Evolutionary conservation across 2,888 invertebrate genomes (phyloP), one percentile per base, ranked within the genome.

Genomic region (Fragum sueziense): DNA sequence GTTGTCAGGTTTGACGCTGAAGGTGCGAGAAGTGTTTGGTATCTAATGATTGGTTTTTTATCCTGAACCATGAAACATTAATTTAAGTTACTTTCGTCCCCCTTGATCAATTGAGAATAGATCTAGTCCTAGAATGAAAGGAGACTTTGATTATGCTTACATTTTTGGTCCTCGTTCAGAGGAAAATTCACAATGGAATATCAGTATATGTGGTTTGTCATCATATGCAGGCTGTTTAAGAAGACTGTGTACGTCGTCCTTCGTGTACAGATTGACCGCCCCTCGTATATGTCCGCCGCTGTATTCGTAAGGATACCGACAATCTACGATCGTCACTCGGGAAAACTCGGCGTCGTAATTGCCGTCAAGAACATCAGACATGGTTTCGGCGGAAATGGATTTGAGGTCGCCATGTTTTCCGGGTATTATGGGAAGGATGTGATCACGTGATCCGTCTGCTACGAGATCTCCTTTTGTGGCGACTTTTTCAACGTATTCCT

Each of bases 331-430:
- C n/a, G 75, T 81, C 41, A 75, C 75, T 20, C 67, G 29, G n/a
- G 70, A 70, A 4, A 73, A 33, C 34, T 70, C 57, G 54, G 67
- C 57, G 37, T 33, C 41, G 68, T 70, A 82, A 20, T 72, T 68
- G 22, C 82, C 82, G 25, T 37, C 31, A 20, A 79, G 41, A 57
- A 79, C 73, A 11, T 78, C 76, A 9, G 76, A 62, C 79, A 78
- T 70, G 33, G 71, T 92, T 1, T 87, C 84, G 6, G 88, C 75
- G 20, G 88, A 84, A 79, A 92, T 90, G 47, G 86, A 84, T 74
- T 90, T 90, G 68, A 91, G 85, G 74, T 91, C 91, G 41, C 84
- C 80, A 65, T 91, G 88, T 59, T 88, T 88, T 29, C 88, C 87
- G 17, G 73, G 65, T 52, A 88, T 80, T 37, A 87, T 85, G 20